Base-by-base conservation (phyloP, 92 coral and sea anemone species). In the Porites divaricata region DNA sequence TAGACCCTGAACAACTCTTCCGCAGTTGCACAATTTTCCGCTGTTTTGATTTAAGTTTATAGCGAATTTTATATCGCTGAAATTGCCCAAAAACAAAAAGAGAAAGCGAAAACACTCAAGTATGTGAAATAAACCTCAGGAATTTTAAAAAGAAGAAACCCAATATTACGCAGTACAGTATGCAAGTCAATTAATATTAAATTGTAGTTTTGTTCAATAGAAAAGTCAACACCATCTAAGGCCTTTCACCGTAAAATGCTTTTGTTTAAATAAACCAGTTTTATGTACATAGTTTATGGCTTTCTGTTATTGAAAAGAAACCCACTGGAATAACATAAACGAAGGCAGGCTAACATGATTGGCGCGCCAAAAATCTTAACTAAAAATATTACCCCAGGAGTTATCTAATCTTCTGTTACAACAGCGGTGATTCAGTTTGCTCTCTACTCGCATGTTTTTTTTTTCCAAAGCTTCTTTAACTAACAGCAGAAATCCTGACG, bases 321-420 rank as follows among this genome's bases (percentile, higher is more conserved):
- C 41, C 61, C 10, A 57, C 45, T 22, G 28, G 41, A 11, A 22
- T n/a, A 19, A 2, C 41, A 15, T 25, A 49, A 81, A 16, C 77
- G 86, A 71, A 71, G 63, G 25, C 19, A 49, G 24, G 3, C 14
- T 41, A 45, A 62, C 71, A 61, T 23, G 77, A 50, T 59, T 23
- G 79, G 70, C 22, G 78, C 72, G 78, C 24, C 22, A 71, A 70
- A 14, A 81, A 81, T 71, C 78, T 67, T 10, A 81, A 81, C 54
- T 53, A 19, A 26, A 72, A 81, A 57, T 72, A 49, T 66, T 11
- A 28, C 16, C 67, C 75, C 52, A 11, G 65, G 25, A 35, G 77
- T 16, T 59, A 52, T 50, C 48, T 35, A 35, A 35, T 35, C 41
- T 6, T 35, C 41, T 35, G 41, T 35, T 35, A 15, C 85, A 66